Evolutionary conservation across 1,140 invertebrate species (phyloP), one percentile per base, ranked within the genome.

Genomic region (Eumaeus atala): DNA sequence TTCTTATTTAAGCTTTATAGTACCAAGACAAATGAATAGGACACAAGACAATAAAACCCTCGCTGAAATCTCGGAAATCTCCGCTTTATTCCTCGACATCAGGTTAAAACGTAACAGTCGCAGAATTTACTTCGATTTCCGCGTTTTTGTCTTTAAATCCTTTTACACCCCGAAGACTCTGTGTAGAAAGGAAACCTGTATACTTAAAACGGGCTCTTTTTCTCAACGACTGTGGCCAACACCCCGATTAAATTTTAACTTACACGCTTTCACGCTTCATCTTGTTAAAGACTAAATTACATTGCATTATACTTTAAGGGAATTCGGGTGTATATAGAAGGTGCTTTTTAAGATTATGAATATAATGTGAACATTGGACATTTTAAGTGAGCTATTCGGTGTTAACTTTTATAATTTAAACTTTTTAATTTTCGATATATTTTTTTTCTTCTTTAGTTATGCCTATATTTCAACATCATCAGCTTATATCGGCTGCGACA

Each of bases 71-170:
- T 60, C 54, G 57, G 64, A 70, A 71, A 66, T 74, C 51, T 62
- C 60, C 28, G 51, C 49, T 56, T 64, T 63, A 61, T 54, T 72
- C 62, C 60, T 16, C 58, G 40, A 48, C 51, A 44, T 35, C 42
- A 49, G 48, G 21, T 18, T 14, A 17, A 21, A 54, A 56, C 38
- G 56, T 59, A 67, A 51, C 57, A 18, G 49, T 54, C 47, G n/a
- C n/a, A n/a, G 40, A 61, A 36, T 51, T 61, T 62, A 58, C 57
- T 69, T 67, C 62, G 61, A 63, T 61, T 76, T 69, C 61, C 61
- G 51, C 62, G 59, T 73, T 77, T 72, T 75, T 67, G 62, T 63
- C 64, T 67, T 68, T 59, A 77, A 83, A 83, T 73, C 76, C 73
- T 72, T 76, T 67, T 73, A 67, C 67, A 76, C 74, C 71, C 71